Percentiles rank a stretch among this genome's conserved stretches.
Conservation (phyloP, 2,113 vertebrate genomes). For the Leptobrachium leishanense region DNA sequence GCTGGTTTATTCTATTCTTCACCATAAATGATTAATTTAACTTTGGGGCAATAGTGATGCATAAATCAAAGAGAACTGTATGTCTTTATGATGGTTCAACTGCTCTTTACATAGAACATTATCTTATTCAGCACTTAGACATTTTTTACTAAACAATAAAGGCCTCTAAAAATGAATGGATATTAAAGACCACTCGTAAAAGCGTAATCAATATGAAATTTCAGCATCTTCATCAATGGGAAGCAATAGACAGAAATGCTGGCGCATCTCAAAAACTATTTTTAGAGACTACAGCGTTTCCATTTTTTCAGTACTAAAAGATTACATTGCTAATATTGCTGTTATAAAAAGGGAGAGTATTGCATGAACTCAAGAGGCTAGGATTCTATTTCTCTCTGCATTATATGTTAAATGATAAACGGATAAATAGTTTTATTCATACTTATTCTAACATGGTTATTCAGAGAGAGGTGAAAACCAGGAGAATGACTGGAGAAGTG, state of each 20-base stretch:
- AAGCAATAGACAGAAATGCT: constrained; percentile 23
- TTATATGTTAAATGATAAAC: too few species aligned
- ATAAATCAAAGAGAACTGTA: too few species aligned
- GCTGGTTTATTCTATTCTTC: too few species aligned
- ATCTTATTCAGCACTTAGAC: constrained; percentile 24
- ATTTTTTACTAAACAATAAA: constrained; percentile 20
- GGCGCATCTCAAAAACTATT: constrained; percentile 31
- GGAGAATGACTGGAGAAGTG: too few species aligned
- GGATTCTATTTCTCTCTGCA: too few species aligned
- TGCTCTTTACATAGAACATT: not conserved
- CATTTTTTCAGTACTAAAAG: not conserved
- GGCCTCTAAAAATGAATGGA: constrained; percentile 28
- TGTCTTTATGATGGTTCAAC: too few species aligned
- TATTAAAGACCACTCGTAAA: constrained; percentile 30
- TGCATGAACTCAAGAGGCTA: too few species aligned
- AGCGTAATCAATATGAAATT: constrained; percentile 30
- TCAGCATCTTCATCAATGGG: constrained; percentile 21
- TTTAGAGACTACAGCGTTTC: constrained; percentile 5
- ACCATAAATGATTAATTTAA: too few species aligned
- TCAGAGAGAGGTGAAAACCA: too few species aligned
- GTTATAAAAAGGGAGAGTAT: too few species aligned
- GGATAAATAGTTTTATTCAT: not conserved
- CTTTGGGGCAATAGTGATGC: too few species aligned
- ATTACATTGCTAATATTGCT: not conserved
- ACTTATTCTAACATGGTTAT: not conserved